Conservation (phyloP, 1,140 invertebrate species). For the Lordiphosa stackelbergi region DNA sequence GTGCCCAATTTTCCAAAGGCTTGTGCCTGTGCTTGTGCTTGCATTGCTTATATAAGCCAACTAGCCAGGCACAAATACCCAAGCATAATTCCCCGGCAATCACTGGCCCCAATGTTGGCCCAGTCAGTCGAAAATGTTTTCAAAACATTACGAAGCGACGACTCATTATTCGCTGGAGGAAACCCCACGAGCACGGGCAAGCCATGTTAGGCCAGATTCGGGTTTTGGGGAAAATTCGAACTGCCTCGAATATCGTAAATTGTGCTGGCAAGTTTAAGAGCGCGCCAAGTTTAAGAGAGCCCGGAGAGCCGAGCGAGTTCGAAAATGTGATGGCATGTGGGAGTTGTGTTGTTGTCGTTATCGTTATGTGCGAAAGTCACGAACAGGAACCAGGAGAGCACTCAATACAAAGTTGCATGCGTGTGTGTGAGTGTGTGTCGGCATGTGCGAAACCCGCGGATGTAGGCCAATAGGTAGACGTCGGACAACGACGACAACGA, state of each 20-base stretch:
- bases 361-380: slow-evolving; percentile 39
- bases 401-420: background rate
- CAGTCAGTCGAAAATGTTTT: slow-evolving; percentile 56
- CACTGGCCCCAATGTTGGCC: slow-evolving; percentile 27
- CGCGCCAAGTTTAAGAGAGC: slow-evolving; percentile 58
- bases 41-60: slow-evolving; percentile 31
- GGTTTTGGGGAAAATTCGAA: background rate
- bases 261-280: slow-evolving; percentile 36
- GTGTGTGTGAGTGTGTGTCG: slow-evolving; percentile 41
- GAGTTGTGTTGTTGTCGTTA: slow-evolving; percentile 20
- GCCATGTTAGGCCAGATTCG: slow-evolving; percentile 27
- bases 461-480: slow-evolving; percentile 71
- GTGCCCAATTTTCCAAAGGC: slow-evolving; percentile 8
- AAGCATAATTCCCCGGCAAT: slow-evolving; percentile 5
- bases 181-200: background rate
- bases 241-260: slow-evolving; percentile 52
- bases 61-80: slow-evolving; percentile 9
- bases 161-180: slow-evolving; percentile 6
- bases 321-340: slow-evolving; percentile 35
- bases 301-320: slow-evolving; percentile 37
- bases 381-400: slow-evolving; percentile 18
- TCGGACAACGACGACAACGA: slow-evolving; percentile 41
- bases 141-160: slow-evolving; percentile 42
- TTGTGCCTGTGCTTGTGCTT: background rate
- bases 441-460: slow-evolving; percentile 63